These are phyloP conservation scores for Brienomyrus longianalis DNA, from an alignment of 2,113 vertebrate species.

Conservation along the genomic window DNA sequence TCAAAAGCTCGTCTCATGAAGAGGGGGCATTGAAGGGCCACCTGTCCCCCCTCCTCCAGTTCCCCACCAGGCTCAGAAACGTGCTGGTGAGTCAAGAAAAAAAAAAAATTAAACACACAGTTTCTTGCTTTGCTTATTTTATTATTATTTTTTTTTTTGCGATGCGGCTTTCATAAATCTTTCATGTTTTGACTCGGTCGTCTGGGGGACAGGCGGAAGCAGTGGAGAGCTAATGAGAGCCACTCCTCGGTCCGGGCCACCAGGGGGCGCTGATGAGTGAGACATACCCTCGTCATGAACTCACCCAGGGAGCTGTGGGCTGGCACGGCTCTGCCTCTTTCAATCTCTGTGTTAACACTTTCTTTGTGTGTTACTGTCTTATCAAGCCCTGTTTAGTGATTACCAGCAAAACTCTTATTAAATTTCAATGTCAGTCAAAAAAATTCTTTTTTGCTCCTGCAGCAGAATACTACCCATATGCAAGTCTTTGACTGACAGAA, in stretches of 20 bases:
- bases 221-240: constrained; percentile 27
- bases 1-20: constrained; percentile 23
- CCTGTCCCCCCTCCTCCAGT: not conserved
- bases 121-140: constrained; percentile 8
- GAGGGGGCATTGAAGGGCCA: not conserved
- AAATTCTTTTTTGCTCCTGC: not conserved
- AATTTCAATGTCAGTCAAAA: not conserved
- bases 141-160: constrained; percentile 1
- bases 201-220: not conserved
- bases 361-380: not conserved
- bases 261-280: not conserved
- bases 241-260: not conserved
- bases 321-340: not conserved
- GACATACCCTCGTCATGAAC: not conserved
- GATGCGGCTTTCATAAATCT: constrained; percentile 9
- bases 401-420: not conserved
- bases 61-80: constrained; percentile 37
- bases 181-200: not conserved
- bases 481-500: not conserved
- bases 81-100: constrained; percentile 23
- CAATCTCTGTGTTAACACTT: constrained; percentile 13
- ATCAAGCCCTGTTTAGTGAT: not conserved
- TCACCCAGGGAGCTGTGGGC: not conserved
- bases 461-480: not conserved
- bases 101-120: not conserved